Base-by-base conservation (phyloP, 2,113 vertebrate genomes). In the Bagarius yarrelli region DNA sequence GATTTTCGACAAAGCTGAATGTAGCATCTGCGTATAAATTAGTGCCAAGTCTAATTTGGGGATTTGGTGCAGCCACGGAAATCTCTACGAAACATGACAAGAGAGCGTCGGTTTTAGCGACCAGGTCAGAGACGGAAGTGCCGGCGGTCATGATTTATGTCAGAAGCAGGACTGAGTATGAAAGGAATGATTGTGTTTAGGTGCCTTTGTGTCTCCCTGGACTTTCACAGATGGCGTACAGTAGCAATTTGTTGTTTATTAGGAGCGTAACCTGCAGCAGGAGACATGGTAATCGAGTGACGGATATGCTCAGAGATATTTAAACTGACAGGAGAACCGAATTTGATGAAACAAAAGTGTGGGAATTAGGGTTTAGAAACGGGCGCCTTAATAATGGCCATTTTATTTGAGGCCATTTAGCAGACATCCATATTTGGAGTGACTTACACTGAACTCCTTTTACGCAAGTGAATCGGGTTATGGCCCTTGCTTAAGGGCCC, bases 231-330 rank as follows among this genome's bases (percentile, higher is more conserved):
- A 73, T 13, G 16, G 8, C 36, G 30, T 56, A 73, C 50, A 55
- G 19, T 21, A 23, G 71, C 27, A 56, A 74, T 74, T 74, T 74
- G 4, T 9, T 34, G 71, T n/a, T 55, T 74, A 74, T 74, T 74
- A 74, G 16, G 52, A 34, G 27, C 16, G 11, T 56, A 34, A 74
- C 71, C 71, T 34, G 71, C 52, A 36, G 71, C 30, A 55, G 13
- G 52, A 74, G 71, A 73, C 50, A 1, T 23, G 18, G 11, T 73
- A 73, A 32, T 73, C 30, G 14, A 53, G 52, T 34, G 11, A 56
- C 71, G 27, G 8, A 71, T 50, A 50, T 71, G 44, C 67, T 52
- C 2, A 1, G 44, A 56, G 71, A 74, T 74, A 56, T 74, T 15
- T 34, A 27, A 74, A 11, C 52, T 74, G 71, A 56, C 71, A 74